Percentiles rank a stretch among this genome's conserved stretches.
Evolutionary conservation across 2,797 vertebrate genomes (phyloP).

Genomic region (Lagodon rhomboides): DNA sequence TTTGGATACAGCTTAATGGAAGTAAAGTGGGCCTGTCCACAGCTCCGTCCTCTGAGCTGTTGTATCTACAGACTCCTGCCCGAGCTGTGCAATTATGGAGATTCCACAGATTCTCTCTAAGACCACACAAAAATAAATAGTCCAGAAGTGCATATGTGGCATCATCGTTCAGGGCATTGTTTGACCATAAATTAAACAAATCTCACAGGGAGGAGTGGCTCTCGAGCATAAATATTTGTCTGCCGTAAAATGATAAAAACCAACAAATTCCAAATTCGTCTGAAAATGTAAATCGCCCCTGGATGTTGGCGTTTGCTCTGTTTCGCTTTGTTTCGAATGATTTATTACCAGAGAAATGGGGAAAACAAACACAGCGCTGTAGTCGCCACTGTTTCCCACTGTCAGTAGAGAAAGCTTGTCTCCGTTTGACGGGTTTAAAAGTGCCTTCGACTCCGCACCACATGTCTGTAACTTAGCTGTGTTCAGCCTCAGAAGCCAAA

Average conservation of each 20-base stretch:
- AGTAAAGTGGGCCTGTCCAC: conserved; percentile 80
- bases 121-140: conserved; percentile 81
- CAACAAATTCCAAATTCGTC: conserved; percentile 37
- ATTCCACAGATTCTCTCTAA: conserved; percentile 79
- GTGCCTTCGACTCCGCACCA: no score
- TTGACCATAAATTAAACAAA: conserved; percentile 46
- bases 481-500: no score
- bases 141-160: conserved; percentile 70
- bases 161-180: conserved; percentile 36
- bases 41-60: conserved; percentile 68
- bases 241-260: conserved; percentile 43
- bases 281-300: conserved; percentile 37
- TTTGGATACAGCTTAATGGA: conserved; percentile 81
- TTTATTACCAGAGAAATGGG: conserved; percentile 18
- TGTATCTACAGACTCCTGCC: conserved; percentile 69
- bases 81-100: conserved; percentile 74
- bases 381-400: no score
- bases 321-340: background rate
- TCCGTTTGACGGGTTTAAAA: no score
- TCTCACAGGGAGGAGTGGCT: conserved; percentile 18
- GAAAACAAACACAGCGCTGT: conserved; percentile 13
- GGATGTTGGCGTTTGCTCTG: conserved; percentile 1
- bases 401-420: no score
- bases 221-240: conserved; percentile 45
- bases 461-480: no score